phyloP scores from a whole-genome alignment of 2,113 vertebrate genomes.

The Pseudopodoces humilis region DNA sequence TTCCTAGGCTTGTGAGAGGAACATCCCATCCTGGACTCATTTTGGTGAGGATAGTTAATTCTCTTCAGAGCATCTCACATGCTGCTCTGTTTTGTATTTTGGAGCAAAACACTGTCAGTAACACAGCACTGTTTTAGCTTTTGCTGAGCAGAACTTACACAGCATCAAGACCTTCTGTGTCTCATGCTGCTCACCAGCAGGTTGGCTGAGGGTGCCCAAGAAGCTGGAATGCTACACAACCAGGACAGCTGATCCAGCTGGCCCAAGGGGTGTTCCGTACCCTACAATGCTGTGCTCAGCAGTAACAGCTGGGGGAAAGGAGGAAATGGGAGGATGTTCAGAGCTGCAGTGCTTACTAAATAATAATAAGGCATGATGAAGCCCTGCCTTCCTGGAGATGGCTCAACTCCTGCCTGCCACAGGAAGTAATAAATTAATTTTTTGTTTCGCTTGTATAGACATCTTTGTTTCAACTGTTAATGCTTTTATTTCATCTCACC shows the following conservation, averaged over 20 bases:
- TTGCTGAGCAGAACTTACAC: too few species aligned
- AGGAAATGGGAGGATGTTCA: background rate
- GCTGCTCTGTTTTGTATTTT: too few species aligned
- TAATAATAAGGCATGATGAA: fast-evolving
- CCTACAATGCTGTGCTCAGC: background rate
- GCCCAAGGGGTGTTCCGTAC: background rate
- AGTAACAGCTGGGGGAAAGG: background rate
- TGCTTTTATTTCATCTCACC: background rate
- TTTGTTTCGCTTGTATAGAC: fast-evolving
- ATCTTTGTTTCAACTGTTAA: background rate
- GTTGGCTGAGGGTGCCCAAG: too few species aligned
- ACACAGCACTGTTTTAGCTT: too few species aligned
- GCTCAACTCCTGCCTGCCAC: background rate
- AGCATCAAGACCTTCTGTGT: too few species aligned
- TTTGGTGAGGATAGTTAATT: too few species aligned
- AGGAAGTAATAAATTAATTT: background rate
- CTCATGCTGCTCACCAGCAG: too few species aligned
- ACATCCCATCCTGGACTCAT: too few species aligned
- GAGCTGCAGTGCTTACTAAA: fast-evolving
- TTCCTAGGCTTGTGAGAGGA: too few species aligned
- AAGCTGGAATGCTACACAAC: too few species aligned
- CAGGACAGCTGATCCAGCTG: background rate
- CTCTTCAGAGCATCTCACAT: too few species aligned
- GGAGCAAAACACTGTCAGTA: too few species aligned
- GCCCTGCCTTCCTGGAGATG: background rate